phyloP scores from a whole-genome alignment of 2,888 invertebrate species.

The Macaria liturata region DNA sequence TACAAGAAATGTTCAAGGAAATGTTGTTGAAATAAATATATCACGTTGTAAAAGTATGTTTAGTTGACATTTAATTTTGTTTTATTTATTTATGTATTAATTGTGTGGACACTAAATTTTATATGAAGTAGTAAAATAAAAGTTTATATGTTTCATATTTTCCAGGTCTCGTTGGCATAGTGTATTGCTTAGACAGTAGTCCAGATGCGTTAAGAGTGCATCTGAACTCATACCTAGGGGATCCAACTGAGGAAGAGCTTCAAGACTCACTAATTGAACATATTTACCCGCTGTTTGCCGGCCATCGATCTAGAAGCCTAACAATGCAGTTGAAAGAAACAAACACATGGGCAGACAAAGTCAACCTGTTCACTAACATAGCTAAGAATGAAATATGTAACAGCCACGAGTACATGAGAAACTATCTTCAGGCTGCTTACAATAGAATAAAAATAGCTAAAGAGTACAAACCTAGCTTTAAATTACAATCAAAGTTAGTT shows the following conservation, averaged over 20 bases:
- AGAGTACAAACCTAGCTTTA: conserved; percentile 41
- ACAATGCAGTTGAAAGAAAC: conserved; percentile 26
- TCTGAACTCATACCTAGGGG: conserved; percentile 42
- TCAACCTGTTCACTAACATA: conserved; percentile 32
- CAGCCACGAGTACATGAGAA: conserved; percentile 38
- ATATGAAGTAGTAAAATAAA: too few species aligned
- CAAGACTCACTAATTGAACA: conserved; percentile 42
- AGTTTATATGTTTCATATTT: conserved; percentile 1
- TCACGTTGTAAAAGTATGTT: too few species aligned
- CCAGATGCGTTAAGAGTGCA: conserved; percentile 45
- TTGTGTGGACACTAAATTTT: too few species aligned
- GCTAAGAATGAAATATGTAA: conserved; percentile 28
- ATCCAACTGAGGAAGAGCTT: conserved; percentile 38
- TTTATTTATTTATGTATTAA: too few species aligned
- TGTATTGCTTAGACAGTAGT: conserved; percentile 52
- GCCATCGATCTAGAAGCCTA: conserved; percentile 29
- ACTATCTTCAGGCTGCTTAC: conserved; percentile 36
- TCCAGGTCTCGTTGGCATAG: conserved; percentile 44
- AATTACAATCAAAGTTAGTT: conserved; percentile 44
- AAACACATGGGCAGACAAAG: conserved; percentile 38
- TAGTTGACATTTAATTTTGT: too few species aligned
- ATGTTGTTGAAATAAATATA: too few species aligned
- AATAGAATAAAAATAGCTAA: conserved; percentile 39
- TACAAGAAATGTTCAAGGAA: too few species aligned
- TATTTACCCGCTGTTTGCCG: conserved; percentile 38